A percentile compares a stretch with the other conserved stretches of the same genome.
These are phyloP conservation scores for Rachycentron canadum DNA, from an alignment of 2,797 vertebrate genomes.

Conservation along the genomic window DNA sequence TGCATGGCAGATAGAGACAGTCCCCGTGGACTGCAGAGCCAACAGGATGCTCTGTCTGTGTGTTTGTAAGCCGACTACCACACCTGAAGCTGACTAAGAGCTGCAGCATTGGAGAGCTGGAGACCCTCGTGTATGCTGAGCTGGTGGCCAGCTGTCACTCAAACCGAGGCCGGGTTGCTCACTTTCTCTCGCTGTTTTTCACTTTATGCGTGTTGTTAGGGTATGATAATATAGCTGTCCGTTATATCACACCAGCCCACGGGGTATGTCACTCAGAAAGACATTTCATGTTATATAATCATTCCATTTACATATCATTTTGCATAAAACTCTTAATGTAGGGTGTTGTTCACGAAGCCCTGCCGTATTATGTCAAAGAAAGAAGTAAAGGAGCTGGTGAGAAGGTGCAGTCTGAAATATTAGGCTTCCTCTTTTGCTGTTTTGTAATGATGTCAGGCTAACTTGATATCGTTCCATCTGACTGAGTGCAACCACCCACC, in stretches of 20 bases:
- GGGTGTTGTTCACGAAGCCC: slow-evolving; percentile 28
- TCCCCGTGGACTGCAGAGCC: slow-evolving; percentile 8
- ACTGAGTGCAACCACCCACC: slow-evolving; percentile 34
- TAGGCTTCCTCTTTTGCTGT: slow-evolving; percentile 10
- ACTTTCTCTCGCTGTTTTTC: slow-evolving; percentile 35
- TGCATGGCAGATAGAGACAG: slow-evolving; percentile 30
- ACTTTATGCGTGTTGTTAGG: slow-evolving; percentile 53
- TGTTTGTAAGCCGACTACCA: slow-evolving; percentile 33
- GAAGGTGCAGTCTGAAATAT: slow-evolving; percentile 20
- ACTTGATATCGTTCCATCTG: slow-evolving; percentile 28
- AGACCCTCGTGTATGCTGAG: slow-evolving; percentile 41
- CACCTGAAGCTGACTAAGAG: slow-evolving; percentile 62
- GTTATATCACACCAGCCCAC: slow-evolving; percentile 75
- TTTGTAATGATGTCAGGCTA: slow-evolving; percentile 42
- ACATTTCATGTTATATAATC: slow-evolving; percentile 72
- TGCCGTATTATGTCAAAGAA: slow-evolving; percentile 42
- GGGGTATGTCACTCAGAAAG: slow-evolving; percentile 63
- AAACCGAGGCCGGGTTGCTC: slow-evolving; percentile 19
- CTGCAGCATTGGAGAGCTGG: slow-evolving; percentile 34
- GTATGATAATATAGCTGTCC: slow-evolving; percentile 62
- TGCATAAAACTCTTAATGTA: slow-evolving; percentile 57
- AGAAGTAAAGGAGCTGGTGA: slow-evolving; percentile 39
- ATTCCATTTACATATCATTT: slow-evolving; percentile 60
- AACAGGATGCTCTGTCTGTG: slow-evolving; percentile 19
- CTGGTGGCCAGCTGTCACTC: slow-evolving; percentile 66